Conservation (phyloP, 1,140 invertebrate species). For the Gryllus bimaculatus region DNA sequence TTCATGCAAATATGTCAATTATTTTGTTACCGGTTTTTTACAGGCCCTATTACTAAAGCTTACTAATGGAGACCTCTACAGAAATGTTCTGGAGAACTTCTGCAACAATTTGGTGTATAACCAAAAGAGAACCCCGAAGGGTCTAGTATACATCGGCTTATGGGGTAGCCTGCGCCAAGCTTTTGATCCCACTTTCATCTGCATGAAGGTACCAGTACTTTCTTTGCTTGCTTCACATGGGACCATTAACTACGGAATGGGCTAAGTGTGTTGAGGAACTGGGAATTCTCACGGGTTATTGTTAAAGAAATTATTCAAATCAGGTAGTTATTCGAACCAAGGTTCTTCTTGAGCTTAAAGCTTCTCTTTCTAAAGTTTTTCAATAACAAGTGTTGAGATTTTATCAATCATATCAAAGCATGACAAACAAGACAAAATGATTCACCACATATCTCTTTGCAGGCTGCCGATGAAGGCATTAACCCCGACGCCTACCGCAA, state of each 20-base stretch:
- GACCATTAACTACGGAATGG: too few species aligned
- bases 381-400: too few species aligned
- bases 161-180: constrained; percentile 31
- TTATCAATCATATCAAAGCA: too few species aligned
- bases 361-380: too few species aligned
- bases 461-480: constrained; percentile 27
- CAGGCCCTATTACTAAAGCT: constrained; percentile 26
- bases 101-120: constrained; percentile 26
- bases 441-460: not conserved
- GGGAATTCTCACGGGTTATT: too few species aligned
- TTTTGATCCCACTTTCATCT: constrained; percentile 32
- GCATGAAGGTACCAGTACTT: constrained; percentile 17
- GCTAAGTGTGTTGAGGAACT: too few species aligned
- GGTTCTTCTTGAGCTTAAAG: too few species aligned
- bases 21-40: not conserved
- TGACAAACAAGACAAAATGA: too few species aligned
- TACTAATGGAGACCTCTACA: constrained; percentile 24
- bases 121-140: constrained; percentile 29
- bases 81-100: constrained; percentile 27
- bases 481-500: constrained; percentile 25
- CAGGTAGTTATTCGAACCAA: too few species aligned
- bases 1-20: too few species aligned
- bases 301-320: too few species aligned
- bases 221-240: too few species aligned
- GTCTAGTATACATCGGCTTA: constrained; percentile 30